Percentiles rank a stretch among this genome's conserved stretches.
Conservation (phyloP, 2,797 vertebrate species). For the Ambastaia sidthimunki region DNA sequence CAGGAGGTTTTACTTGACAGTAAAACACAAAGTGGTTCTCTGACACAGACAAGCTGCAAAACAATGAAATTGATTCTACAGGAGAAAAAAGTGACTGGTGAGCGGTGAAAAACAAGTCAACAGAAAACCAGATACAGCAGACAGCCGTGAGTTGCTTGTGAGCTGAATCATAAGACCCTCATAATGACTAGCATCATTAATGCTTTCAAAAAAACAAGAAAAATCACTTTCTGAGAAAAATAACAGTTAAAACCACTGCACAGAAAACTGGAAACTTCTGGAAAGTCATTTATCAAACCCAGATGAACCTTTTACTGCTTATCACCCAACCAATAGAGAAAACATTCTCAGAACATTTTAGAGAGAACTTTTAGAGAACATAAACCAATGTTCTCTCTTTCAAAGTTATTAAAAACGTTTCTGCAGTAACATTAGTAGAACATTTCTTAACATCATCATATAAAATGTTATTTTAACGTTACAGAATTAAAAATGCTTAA, state of each 20-base stretch:
- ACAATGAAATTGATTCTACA: constrained; percentile 37
- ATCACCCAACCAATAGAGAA: no score
- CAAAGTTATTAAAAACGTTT: no score
- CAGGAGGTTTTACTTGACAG: constrained; percentile 22
- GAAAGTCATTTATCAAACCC: no score
- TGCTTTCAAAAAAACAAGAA: constrained; percentile 2
- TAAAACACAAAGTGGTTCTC: neutral
- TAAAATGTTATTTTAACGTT: no score
- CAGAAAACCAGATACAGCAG: neutral
- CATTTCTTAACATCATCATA: no score
- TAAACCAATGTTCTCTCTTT: no score
- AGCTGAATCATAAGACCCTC: constrained; percentile 29
- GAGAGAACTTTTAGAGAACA: no score
- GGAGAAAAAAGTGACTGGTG: constrained; percentile 2
- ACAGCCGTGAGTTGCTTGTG: constrained; percentile 28
- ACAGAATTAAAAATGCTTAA: no score
- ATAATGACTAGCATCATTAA: constrained; percentile 27
- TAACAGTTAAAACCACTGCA: neutral
- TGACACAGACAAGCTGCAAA: constrained; percentile 29
- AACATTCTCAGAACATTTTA: no score
- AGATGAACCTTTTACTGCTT: no score
- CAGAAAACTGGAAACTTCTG: no score
- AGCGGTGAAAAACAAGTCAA: constrained; percentile 29
- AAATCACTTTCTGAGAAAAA: constrained; percentile 5
- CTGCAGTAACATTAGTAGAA: no score